Base-by-base conservation (phyloP, 64 coral and sea anemone genomes). In the Porites australiensis region DNA sequence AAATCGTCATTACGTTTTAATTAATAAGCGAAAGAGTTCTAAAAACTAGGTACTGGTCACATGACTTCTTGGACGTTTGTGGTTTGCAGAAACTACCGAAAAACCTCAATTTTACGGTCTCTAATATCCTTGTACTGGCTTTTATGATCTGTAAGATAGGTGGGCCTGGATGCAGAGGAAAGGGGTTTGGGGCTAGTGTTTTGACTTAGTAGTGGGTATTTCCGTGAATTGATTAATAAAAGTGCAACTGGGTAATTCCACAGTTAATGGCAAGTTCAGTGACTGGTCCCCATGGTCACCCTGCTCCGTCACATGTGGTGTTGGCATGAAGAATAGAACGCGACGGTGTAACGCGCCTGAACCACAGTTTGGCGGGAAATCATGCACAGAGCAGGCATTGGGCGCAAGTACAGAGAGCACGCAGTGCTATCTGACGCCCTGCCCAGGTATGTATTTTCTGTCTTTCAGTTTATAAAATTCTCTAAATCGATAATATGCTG, bases 301-400 rank as follows among this genome's bases (percentile, higher is more conserved):
- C 19, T 99, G 98, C 75, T 94, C 98, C 18, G 94, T 92, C 57
- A 94, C 98, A 5, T 99, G 98, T 68, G 98, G 98, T 45, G 87
- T 96, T 23, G 98, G 98, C 58, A 66, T 82, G 59, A 96, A 96
- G 78, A 96, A 96, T 27, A 93, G 98, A 70, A 99, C 91, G 50
- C 82, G 98, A 43, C n/a, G 64, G 13, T 99, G 98, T 50, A 92
- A 66, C 6, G 82, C 91, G 3, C 98, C 98, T 43, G 53, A 82
- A n/a, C 94, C 98, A 9, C 88, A 91, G 52, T 99, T 96, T 91
- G 98, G 98, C 50, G 98, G 98, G 16, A 96, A 99, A 80, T 88
- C 98, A 11, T 99, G 98, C 77, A 57, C 91, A 10, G 98, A 99
- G 88, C 98, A 99, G 77, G 91, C 58, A 72, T 75, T 99, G 82